A percentile compares a stretch with the other conserved stretches of the same genome.
phyloP scores from a whole-genome alignment of 2,888 invertebrate species.

The Patella ulyssiponensis region DNA sequence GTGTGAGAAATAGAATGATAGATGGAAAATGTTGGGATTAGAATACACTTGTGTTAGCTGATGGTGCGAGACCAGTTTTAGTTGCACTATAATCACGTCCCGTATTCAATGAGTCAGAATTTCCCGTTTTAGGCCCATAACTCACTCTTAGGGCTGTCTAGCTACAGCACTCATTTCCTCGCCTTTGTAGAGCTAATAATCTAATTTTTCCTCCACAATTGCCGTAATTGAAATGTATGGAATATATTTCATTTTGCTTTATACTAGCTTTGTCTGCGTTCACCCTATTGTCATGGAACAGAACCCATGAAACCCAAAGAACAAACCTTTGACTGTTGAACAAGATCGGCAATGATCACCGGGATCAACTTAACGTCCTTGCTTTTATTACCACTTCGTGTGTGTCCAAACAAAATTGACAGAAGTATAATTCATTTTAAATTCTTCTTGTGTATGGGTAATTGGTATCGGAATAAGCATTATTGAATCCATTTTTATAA shows the following conservation, averaged over 20 bases:
- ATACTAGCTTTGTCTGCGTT: neutral
- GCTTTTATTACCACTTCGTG: too few species aligned
- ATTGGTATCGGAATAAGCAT: too few species aligned
- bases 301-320: neutral
- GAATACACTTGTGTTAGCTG: neutral
- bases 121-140: neutral
- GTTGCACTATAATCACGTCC: slow-evolving; percentile 7
- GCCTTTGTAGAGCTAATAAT: slow-evolving; percentile 9
- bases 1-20: neutral
- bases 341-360: too few species aligned
- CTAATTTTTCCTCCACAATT: neutral
- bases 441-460: too few species aligned
- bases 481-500: too few species aligned
- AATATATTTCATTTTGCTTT: neutral
- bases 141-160: neutral
- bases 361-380: too few species aligned
- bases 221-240: slow-evolving; percentile 9
- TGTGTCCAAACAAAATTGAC: too few species aligned
- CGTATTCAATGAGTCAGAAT: slow-evolving; percentile 9
- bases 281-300: neutral
- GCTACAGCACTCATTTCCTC: slow-evolving; percentile 8
- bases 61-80: slow-evolving; percentile 1
- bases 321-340: slow-evolving; percentile 1
- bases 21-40: slow-evolving; percentile 9
- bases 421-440: too few species aligned